These are phyloP conservation scores for Seriola rivoliana DNA, from an alignment of 2,113 vertebrate species.

Conservation along the genomic window DNA sequence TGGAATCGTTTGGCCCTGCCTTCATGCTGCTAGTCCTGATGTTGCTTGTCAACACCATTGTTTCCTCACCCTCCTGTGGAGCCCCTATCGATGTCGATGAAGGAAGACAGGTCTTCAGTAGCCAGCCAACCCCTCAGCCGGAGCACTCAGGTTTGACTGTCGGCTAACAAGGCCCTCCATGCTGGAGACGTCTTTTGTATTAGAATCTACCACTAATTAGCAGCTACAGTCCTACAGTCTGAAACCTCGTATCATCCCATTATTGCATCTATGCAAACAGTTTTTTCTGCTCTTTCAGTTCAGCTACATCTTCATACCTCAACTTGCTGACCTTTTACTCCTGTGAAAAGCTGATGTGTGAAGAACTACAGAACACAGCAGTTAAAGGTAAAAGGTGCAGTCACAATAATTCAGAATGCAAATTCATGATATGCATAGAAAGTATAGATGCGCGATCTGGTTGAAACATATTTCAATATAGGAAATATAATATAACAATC, in stretches of 20 bases:
- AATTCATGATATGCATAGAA: background rate
- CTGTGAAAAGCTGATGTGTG: constrained; percentile 15
- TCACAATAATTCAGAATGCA: background rate
- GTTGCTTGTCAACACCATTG: constrained; percentile 79
- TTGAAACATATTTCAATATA: too few species aligned
- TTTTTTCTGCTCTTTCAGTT: constrained; percentile 13
- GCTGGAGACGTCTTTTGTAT: constrained; percentile 49
- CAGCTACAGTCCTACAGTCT: constrained; percentile 27
- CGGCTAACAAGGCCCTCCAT: constrained; percentile 62
- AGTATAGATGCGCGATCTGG: background rate
- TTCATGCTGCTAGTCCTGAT: constrained; percentile 73
- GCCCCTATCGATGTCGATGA: constrained; percentile 74
- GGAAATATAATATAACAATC: too few species aligned
- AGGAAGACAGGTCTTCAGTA: constrained; percentile 65
- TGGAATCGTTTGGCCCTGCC: constrained; percentile 77
- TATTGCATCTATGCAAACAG: constrained; percentile 15
- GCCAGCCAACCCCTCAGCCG: constrained; percentile 57
- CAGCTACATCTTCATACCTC: constrained; percentile 2
- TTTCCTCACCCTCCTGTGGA: constrained; percentile 69
- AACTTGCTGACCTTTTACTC: constrained; percentile 24
- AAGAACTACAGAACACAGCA: constrained; percentile 26
- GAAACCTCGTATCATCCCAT: constrained; percentile 34
- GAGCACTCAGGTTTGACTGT: constrained; percentile 61
- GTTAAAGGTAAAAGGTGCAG: background rate
- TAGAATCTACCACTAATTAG: constrained; percentile 58